A percentile compares a stretch with the other conserved stretches of the same genome.
Conservation (phyloP, 1,140 invertebrate genomes). For the Euglossa dilemma region DNA sequence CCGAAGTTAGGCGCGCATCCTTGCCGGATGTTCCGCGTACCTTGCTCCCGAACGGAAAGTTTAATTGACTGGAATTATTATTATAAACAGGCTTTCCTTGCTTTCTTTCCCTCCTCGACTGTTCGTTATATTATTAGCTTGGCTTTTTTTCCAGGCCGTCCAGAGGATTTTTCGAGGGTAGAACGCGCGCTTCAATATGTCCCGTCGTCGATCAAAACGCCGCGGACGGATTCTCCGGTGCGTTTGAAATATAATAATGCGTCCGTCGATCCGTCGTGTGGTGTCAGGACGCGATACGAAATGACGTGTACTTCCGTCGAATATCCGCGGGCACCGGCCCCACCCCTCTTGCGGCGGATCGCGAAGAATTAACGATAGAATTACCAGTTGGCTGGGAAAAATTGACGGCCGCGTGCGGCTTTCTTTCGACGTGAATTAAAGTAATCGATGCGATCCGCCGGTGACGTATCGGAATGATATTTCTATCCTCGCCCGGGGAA, state of each 20-base stretch:
- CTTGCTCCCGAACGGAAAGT: not conserved
- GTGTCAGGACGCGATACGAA: slow-evolving; percentile 51
- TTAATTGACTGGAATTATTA: slow-evolving; percentile 21
- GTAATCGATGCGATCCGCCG: slow-evolving; percentile 1
- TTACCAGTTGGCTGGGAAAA: not conserved
- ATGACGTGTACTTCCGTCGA: slow-evolving; percentile 43
- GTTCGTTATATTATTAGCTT: not conserved
- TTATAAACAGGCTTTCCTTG: slow-evolving; percentile 18
- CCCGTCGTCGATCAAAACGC: slow-evolving; percentile 63
- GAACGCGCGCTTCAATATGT: slow-evolving; percentile 51
- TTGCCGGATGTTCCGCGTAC: not conserved
- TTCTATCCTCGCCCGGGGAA: not conserved
- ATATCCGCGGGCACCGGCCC: slow-evolving; percentile 13
- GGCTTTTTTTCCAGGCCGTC: slow-evolving; percentile 55
- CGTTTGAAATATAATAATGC: slow-evolving; percentile 66
- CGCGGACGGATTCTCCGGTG: slow-evolving; percentile 57
- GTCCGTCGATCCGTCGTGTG: slow-evolving; percentile 50
- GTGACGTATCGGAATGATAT: slow-evolving; percentile 12
- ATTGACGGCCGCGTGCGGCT: not conserved
- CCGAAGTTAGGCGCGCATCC: slow-evolving; percentile 1
- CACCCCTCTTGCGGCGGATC: not conserved
- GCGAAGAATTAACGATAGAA: slow-evolving; percentile 32
- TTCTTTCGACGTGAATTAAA: not conserved
- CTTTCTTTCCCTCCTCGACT: not conserved
- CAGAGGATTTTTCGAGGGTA: slow-evolving; percentile 48